phyloP scores from a whole-genome alignment of 2,797 vertebrate genomes.

The Cryptoblepharus egeriae region DNA sequence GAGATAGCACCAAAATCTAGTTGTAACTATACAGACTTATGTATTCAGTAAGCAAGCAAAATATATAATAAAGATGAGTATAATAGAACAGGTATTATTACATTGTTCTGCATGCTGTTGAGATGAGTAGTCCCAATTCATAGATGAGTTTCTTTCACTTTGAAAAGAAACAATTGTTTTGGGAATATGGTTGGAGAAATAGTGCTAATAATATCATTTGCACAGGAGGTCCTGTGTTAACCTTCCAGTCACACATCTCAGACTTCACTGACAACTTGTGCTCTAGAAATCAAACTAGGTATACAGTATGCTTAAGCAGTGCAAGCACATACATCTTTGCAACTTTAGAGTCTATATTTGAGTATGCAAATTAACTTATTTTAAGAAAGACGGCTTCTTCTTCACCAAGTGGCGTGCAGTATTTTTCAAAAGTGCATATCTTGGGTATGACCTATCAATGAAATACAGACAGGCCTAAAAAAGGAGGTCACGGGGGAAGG shows the following conservation, averaged over 20 bases:
- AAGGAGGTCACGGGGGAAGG: too few species aligned
- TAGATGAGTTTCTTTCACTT: constrained; percentile 16
- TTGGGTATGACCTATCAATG: constrained; percentile 31
- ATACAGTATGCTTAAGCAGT: background rate
- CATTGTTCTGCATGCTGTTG: background rate
- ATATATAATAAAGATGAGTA: background rate
- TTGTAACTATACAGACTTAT: constrained; percentile 49
- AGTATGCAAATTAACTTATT: constrained; percentile 47
- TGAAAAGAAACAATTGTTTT: constrained; percentile 14
- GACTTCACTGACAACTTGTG: background rate
- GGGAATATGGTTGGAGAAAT: constrained; percentile 8
- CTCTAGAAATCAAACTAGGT: background rate
- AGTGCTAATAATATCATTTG: background rate
- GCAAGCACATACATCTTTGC: background rate
- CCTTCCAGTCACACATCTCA: background rate
- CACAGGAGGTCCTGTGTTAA: background rate
- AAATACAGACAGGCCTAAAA: background rate
- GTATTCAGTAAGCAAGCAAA: background rate
- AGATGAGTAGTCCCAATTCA: constrained; percentile 35
- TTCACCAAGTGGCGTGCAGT: background rate
- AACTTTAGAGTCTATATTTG: constrained; percentile 22
- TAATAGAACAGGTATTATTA: background rate
- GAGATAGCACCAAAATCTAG: constrained; percentile 55
- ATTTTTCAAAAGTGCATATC: background rate
- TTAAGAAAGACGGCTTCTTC: constrained; percentile 32